These are phyloP conservation scores for Litoditis marina DNA, from an alignment of 2,888 invertebrate species.

Conservation along the genomic window DNA sequence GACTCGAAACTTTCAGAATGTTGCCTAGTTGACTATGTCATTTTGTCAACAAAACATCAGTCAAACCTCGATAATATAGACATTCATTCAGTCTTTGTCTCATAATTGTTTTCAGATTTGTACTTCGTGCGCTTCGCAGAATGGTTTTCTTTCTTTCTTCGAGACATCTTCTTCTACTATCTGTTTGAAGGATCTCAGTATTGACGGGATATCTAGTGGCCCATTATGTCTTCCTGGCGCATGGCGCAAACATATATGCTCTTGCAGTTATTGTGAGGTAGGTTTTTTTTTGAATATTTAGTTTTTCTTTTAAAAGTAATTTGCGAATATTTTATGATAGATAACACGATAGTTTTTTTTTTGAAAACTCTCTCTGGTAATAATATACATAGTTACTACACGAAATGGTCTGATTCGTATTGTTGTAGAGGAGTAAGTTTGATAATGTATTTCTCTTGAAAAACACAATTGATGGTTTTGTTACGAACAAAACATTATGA, in stretches of 20 bases:
- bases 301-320: too few species aligned
- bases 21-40: not conserved
- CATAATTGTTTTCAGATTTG: constrained; percentile 3
- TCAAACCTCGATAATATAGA: too few species aligned
- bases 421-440: too few species aligned
- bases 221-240: not conserved
- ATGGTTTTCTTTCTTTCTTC: not conserved
- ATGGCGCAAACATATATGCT: constrained; percentile 24
- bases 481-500: not conserved
- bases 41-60: too few species aligned
- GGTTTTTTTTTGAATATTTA: not conserved
- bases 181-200: not conserved
- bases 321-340: too few species aligned
- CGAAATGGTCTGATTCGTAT: too few species aligned
- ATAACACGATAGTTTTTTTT: too few species aligned
- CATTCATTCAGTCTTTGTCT: too few species aligned
- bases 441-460: too few species aligned
- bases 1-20: not conserved
- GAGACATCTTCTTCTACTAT: not conserved
- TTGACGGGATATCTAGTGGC: not conserved
- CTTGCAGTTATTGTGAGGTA: constrained; percentile 32
- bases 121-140: not conserved
- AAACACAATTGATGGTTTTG: too few species aligned
- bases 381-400: too few species aligned
- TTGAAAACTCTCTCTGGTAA: too few species aligned